Percentiles rank a stretch among this genome's conserved stretches.
phyloP scores from a whole-genome alignment of 2,797 vertebrate genomes.

The Anisognathus igniventris region DNA sequence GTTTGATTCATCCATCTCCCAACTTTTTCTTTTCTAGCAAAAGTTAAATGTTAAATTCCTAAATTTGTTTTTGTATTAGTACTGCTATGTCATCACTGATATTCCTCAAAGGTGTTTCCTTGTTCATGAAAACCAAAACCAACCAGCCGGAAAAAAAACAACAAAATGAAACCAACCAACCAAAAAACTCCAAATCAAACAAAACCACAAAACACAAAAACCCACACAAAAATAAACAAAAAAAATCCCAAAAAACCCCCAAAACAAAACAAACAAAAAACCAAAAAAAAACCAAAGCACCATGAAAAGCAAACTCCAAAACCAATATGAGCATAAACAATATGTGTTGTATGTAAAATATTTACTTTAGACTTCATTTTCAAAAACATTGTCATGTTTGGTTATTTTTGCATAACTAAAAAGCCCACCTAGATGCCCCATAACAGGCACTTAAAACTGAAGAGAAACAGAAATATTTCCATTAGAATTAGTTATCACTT shows the following conservation, averaged over 20 bases:
- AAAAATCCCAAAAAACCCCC: too few species aligned
- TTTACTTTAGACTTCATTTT: background rate
- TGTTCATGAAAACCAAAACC: background rate
- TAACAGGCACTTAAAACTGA: background rate
- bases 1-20: background rate
- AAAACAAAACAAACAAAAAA: background rate
- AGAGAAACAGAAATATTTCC: background rate
- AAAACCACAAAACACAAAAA: background rate
- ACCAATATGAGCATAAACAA: background rate
- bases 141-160: background rate
- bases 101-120: background rate
- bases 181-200: background rate
- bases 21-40: background rate
- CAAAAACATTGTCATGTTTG: background rate
- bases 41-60: background rate
- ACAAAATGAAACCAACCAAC: rapidly evolving
- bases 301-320: background rate
- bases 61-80: background rate
- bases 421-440: background rate
- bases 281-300: background rate
- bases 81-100: background rate
- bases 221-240: background rate
- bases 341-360: background rate
- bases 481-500: background rate
- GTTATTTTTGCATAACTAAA: background rate